A percentile compares a stretch with the other conserved stretches of the same genome.
Conservation (phyloP, 2,113 vertebrate genomes). For the Spheniscus mendiculus region DNA sequence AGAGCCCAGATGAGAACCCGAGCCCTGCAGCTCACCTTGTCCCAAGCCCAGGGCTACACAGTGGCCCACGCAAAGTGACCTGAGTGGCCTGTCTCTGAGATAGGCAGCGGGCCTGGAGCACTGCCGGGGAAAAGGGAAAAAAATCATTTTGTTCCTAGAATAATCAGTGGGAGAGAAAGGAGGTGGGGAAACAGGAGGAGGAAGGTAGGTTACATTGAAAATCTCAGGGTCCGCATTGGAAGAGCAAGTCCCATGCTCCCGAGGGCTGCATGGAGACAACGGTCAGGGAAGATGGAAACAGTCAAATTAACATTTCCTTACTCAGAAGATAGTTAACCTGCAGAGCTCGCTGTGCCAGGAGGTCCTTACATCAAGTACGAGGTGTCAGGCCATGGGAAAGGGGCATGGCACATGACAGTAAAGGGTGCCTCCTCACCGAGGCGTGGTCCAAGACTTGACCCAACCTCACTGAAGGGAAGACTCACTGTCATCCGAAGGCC, state of each 20-base stretch:
- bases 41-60: neutral
- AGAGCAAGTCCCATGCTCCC: neutral
- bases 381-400: neutral
- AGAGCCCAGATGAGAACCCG: neutral
- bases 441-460: neutral
- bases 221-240: neutral
- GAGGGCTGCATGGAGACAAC: fast-evolving
- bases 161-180: neutral
- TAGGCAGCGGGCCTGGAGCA: neutral
- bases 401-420: fast-evolving
- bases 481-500: no score
- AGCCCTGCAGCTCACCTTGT: neutral
- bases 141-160: neutral
- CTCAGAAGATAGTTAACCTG: neutral
- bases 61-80: fast-evolving
- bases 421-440: neutral
- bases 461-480: neutral
- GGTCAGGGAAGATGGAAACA: neutral
- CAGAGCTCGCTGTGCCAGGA: neutral
- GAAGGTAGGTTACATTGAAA: neutral
- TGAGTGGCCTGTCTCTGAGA: no score
- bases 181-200: neutral
- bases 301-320: neutral
- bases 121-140: neutral
- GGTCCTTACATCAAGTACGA: neutral